Evolutionary conservation across 2,797 vertebrate genomes (phyloP).

Genomic region (Lithobates sylvaticus): DNA sequence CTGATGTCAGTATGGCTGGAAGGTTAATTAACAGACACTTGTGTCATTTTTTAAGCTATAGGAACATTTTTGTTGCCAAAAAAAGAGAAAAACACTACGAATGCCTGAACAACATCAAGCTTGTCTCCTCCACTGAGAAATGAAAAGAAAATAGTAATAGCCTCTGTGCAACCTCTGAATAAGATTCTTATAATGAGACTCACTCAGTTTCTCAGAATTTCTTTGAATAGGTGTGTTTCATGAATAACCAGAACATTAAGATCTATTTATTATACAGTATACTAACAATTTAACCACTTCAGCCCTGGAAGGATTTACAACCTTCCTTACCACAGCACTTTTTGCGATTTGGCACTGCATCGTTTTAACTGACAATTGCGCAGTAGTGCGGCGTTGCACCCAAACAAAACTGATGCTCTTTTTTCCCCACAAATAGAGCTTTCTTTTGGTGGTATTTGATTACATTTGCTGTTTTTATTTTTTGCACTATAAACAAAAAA

Average conservation of each 20-base stretch:
- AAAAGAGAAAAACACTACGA: not conserved
- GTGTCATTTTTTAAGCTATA: not conserved
- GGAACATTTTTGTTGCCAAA: not conserved
- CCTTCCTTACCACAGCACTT: too few relatives aligned
- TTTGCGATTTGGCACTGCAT: too few relatives aligned
- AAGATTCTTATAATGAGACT: not conserved
- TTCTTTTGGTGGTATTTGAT: too few relatives aligned
- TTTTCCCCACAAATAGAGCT: too few relatives aligned
- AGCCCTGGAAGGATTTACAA: too few relatives aligned
- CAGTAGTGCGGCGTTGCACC: too few relatives aligned
- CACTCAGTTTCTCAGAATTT: not conserved
- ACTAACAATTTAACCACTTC: too few relatives aligned
- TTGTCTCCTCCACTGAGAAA: not conserved
- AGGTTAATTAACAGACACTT: not conserved
- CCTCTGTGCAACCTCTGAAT: not conserved
- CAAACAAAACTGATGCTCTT: too few relatives aligned
- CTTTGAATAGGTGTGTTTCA: slow-evolving; percentile 7
- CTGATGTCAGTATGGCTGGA: not conserved
- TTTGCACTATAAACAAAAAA: too few relatives aligned
- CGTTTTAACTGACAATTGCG: too few relatives aligned
- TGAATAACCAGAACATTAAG: not conserved
- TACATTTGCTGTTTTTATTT: too few relatives aligned
- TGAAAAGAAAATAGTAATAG: not conserved
- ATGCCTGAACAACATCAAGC: not conserved
- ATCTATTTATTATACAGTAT: too few relatives aligned